phyloP scores from a whole-genome alignment of 2,888 invertebrate genomes.

The Sialis lutaria region DNA sequence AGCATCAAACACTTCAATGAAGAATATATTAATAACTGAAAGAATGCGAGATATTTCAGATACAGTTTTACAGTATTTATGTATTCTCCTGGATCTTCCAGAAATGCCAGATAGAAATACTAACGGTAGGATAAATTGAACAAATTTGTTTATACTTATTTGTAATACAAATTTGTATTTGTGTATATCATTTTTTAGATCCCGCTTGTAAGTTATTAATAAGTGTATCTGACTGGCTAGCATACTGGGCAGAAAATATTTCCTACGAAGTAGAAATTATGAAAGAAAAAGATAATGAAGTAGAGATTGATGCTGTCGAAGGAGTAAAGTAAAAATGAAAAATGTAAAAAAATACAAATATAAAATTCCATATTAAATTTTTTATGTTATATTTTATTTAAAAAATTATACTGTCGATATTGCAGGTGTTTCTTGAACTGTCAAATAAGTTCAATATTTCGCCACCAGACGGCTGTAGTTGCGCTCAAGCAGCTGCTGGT shows the following conservation, averaged over 20 bases:
- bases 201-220: conserved; percentile 14
- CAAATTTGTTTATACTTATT: not conserved
- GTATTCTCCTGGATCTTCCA: conserved; percentile 60
- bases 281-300: conserved; percentile 15
- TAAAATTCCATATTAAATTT: no score
- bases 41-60: conserved; percentile 36
- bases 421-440: no score
- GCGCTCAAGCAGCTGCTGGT: not conserved
- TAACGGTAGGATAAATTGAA: conserved; percentile 7
- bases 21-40: conserved; percentile 36
- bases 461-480: not conserved
- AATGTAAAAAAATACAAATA: no score
- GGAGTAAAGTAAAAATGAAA: no score
- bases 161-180: not conserved
- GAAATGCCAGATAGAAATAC: conserved; percentile 69
- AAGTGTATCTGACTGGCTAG: conserved; percentile 21
- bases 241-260: conserved; percentile 20
- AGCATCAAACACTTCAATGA: conserved; percentile 17
- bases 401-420: no score
- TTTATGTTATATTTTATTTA: no score
- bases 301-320: not conserved
- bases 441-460: no score
- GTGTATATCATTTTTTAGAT: not conserved
- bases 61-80: conserved; percentile 35
- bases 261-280: conserved; percentile 21